Percentiles rank a stretch among this genome's conserved stretches.
Evolutionary conservation across 2,888 invertebrate species (phyloP).

Genomic region (Callyntrura guangdongensis): DNA sequence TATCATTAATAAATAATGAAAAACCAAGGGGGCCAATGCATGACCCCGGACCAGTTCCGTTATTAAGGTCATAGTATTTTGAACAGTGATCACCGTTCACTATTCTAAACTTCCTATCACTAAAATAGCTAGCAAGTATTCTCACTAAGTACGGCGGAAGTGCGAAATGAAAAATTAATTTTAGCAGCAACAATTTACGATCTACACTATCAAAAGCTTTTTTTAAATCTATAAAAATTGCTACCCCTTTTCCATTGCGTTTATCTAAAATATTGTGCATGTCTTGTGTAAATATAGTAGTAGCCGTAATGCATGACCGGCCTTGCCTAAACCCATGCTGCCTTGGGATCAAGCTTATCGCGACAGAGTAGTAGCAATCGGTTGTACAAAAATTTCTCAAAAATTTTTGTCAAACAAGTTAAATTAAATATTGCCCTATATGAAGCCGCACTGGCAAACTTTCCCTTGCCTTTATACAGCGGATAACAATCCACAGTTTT

Average conservation of each 20-base stretch:
- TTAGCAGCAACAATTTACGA: not conserved
- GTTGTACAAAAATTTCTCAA: slow-evolving; percentile 31
- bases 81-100: not conserved
- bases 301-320: slow-evolving; percentile 23
- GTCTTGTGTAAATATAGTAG: slow-evolving; percentile 3
- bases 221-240: slow-evolving; percentile 32
- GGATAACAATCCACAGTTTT: slow-evolving; percentile 4
- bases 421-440: slow-evolving; percentile 45
- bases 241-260: slow-evolving; percentile 34
- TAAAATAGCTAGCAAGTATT: not conserved
- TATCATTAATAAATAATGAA: slow-evolving; percentile 53
- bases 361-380: not conserved
- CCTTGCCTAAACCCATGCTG: slow-evolving; percentile 45
- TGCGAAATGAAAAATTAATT: slow-evolving; percentile 39
- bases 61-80: slow-evolving; percentile 14
- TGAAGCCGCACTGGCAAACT: not conserved
- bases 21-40: slow-evolving; percentile 1
- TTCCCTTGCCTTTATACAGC: not conserved
- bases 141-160: slow-evolving; percentile 2
- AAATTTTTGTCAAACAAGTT: slow-evolving; percentile 5
- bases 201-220: slow-evolving; percentile 51
- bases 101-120: slow-evolving; percentile 32
- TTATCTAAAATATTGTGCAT: slow-evolving; percentile 15
- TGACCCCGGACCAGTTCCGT: not conserved
- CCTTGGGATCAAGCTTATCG: not conserved